A percentile compares a stretch with the other conserved stretches of the same genome.
These are phyloP conservation scores for Eumacrocentrus americanus DNA, from an alignment of 2,888 invertebrate genomes.

Conservation along the genomic window DNA sequence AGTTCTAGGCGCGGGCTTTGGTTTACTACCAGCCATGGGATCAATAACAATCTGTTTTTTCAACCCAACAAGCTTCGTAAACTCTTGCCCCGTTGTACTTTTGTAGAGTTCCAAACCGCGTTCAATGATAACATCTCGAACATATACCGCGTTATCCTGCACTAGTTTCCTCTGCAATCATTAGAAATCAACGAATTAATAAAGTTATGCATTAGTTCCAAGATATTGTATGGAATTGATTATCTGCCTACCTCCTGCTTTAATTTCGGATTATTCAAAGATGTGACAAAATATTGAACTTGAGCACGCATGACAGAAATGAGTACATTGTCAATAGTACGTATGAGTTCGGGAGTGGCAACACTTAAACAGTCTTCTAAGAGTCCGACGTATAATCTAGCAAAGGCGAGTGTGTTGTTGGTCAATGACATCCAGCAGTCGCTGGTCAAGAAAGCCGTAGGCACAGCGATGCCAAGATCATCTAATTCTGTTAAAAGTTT, in stretches of 20 bases:
- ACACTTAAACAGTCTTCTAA: constrained; percentile 79
- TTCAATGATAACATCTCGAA: constrained; percentile 66
- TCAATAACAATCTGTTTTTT: constrained; percentile 68
- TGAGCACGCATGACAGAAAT: constrained; percentile 77
- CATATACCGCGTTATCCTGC: constrained; percentile 72
- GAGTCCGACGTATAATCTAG: constrained; percentile 75
- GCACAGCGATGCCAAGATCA: constrained; percentile 51
- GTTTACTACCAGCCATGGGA: constrained; percentile 64
- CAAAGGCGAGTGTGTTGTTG: constrained; percentile 80
- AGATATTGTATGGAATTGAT: constrained; percentile 8
- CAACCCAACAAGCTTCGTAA: constrained; percentile 48
- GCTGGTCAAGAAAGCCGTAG: constrained; percentile 59
- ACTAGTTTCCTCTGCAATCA: constrained; percentile 73
- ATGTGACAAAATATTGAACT: constrained; percentile 69
- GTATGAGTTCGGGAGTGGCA: constrained; percentile 76
- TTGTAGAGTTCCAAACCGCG: constrained; percentile 56
- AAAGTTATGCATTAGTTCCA: constrained; percentile 2
- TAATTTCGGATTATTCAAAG: constrained; percentile 65
- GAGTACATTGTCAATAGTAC: constrained; percentile 75
- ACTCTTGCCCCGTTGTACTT: constrained; percentile 51
- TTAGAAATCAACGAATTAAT: constrained; percentile 43
- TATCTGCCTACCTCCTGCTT: constrained; percentile 63
- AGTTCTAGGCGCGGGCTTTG: constrained; percentile 65
- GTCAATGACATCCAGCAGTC: constrained; percentile 78
- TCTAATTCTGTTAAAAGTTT: constrained; percentile 53